A percentile compares a stretch with the other conserved stretches of the same genome.
Evolutionary conservation across 1,140 invertebrate species (phyloP).

Genomic region (Neodiprion pinetum): DNA sequence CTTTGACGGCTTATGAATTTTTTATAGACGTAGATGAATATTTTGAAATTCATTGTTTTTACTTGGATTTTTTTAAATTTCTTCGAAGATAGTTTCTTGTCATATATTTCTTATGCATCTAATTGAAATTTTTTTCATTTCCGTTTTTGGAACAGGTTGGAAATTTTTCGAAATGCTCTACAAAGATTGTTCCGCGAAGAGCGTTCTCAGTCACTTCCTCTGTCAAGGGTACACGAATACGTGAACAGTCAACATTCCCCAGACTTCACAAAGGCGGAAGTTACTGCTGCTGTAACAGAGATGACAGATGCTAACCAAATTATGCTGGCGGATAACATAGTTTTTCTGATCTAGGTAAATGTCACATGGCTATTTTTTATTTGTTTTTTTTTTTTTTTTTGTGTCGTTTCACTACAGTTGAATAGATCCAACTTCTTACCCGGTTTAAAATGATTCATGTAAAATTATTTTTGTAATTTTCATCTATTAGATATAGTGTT

Average conservation of each 20-base stretch:
- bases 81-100: too few relatives aligned
- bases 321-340: slow-evolving; percentile 87
- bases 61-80: too few relatives aligned
- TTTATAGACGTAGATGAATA: slow-evolving; percentile 7
- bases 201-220: slow-evolving; percentile 70
- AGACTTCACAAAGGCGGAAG: slow-evolving; percentile 76
- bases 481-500: neutral
- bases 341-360: slow-evolving; percentile 80
- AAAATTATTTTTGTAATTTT: neutral
- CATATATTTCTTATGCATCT: too few relatives aligned
- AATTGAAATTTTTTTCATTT: neutral
- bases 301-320: slow-evolving; percentile 93
- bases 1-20: neutral
- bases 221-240: slow-evolving; percentile 66
- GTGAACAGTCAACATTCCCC: slow-evolving; percentile 67
- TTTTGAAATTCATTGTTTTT: slow-evolving; percentile 15
- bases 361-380: slow-evolving; percentile 15
- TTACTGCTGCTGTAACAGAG: slow-evolving; percentile 76
- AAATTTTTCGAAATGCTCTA: slow-evolving; percentile 70
- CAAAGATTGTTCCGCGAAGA: slow-evolving; percentile 73
- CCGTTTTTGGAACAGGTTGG: slow-evolving; percentile 57
- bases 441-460: neutral
- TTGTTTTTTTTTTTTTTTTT: slow-evolving; percentile 11
- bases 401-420: neutral
- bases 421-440: neutral